Evolutionary conservation across 2,888 invertebrate genomes (phyloP).

Genomic region (Malachius bipustulatus): DNA sequence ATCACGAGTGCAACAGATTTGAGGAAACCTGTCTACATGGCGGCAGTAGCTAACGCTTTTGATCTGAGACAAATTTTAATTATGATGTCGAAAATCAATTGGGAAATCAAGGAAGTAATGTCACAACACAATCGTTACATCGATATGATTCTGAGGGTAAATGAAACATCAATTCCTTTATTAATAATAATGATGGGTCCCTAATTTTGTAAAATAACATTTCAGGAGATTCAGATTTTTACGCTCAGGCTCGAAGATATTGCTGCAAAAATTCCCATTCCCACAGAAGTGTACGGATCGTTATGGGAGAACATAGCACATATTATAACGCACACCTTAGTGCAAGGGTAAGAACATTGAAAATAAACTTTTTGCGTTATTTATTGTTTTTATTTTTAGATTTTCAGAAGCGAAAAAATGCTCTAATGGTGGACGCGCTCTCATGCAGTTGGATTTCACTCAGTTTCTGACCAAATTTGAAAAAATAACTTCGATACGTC

Average conservation of each 20-base stretch:
- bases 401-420: constrained; percentile 88
- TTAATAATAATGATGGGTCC: constrained; percentile 2
- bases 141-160: constrained; percentile 57
- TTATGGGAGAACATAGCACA: constrained; percentile 85
- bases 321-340: constrained; percentile 74
- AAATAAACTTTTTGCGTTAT: not conserved
- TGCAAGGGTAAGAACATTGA: constrained; percentile 63
- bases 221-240: constrained; percentile 61
- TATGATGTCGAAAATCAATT: constrained; percentile 87
- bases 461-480: constrained; percentile 87
- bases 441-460: constrained; percentile 97
- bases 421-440: constrained; percentile 86
- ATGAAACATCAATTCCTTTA: constrained; percentile 17
- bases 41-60: constrained; percentile 68
- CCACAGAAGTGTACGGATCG: constrained; percentile 52
- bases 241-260: constrained; percentile 67
- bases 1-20: constrained; percentile 61
- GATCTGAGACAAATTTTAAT: constrained; percentile 63
- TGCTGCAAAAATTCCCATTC: constrained; percentile 55
- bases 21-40: constrained; percentile 76
- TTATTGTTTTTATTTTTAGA: constrained; percentile 31
- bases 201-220: constrained; percentile 5
- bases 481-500: constrained; percentile 69
- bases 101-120: constrained; percentile 91
- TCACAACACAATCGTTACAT: constrained; percentile 88